Percentiles rank a stretch among this genome's conserved stretches.
These are phyloP conservation scores for Epinotia brunnichana DNA, from an alignment of 2,888 invertebrate genomes.

Conservation along the genomic window DNA sequence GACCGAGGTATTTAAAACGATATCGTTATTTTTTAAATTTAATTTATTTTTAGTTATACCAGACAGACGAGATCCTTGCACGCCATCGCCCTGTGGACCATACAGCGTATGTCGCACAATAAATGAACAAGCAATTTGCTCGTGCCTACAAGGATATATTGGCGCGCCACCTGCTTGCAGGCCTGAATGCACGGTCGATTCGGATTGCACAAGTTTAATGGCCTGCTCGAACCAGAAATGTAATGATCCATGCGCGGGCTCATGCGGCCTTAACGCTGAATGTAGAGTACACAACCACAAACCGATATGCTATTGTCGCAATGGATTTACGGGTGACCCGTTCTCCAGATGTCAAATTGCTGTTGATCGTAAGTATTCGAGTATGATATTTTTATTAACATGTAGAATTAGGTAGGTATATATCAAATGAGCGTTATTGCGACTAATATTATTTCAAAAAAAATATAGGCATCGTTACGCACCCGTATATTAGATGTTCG, in stretches of 20 bases:
- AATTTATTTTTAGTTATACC: slow-evolving; percentile 57
- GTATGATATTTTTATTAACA: neutral
- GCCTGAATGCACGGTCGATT: slow-evolving; percentile 92
- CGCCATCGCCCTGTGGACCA: slow-evolving; percentile 90
- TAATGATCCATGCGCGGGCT: slow-evolving; percentile 90
- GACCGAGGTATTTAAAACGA: too few species aligned
- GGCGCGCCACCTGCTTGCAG: slow-evolving; percentile 90
- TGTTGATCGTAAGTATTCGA: slow-evolving; percentile 61
- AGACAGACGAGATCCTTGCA: slow-evolving; percentile 81
- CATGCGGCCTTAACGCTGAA: slow-evolving; percentile 90
- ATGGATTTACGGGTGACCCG: slow-evolving; percentile 90
- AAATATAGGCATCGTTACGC: too few species aligned
- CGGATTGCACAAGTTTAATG: slow-evolving; percentile 89
- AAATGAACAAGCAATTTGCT: slow-evolving; percentile 86
- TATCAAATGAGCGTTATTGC: too few species aligned
- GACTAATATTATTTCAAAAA: too few species aligned
- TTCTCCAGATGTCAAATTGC: slow-evolving; percentile 85
- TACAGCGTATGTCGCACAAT: slow-evolving; percentile 87
- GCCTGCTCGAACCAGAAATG: slow-evolving; percentile 92
- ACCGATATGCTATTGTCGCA: slow-evolving; percentile 92
- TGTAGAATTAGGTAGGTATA: too few species aligned
- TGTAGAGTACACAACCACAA: slow-evolving; percentile 93
- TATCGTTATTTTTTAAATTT: neutral
- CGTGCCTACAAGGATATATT: slow-evolving; percentile 89
- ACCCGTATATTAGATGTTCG: neutral